These are phyloP conservation scores for Lophochroa leadbeateri DNA, from an alignment of 2,113 vertebrate species.

Conservation along the genomic window DNA sequence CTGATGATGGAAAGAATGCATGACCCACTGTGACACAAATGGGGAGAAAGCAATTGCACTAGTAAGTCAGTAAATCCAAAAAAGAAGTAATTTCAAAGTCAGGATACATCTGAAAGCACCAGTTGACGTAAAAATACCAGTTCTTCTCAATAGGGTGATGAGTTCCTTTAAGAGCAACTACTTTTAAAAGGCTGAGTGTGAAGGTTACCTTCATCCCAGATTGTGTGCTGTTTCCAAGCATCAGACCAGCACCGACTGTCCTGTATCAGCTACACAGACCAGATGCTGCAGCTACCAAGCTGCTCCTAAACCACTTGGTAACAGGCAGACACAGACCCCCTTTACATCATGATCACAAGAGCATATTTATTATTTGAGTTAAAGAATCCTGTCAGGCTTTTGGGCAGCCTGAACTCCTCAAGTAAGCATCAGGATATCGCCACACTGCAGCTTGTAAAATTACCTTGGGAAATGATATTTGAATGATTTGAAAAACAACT, in stretches of 20 bases:
- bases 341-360: neutral
- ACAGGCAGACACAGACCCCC: fast-evolving
- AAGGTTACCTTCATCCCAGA: neutral
- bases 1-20: neutral
- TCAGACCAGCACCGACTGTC: neutral
- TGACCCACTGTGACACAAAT: neutral
- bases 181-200: neutral
- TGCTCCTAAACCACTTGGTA: neutral
- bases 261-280: neutral
- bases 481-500: neutral
- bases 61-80: neutral
- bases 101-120: neutral
- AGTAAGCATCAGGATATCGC: neutral
- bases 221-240: neutral
- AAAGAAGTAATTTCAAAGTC: neutral
- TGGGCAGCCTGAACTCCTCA: neutral
- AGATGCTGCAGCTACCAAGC: neutral
- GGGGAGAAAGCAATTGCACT: neutral
- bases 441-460: neutral
- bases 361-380: neutral
- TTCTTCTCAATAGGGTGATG: neutral
- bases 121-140: neutral
- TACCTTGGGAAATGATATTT: neutral
- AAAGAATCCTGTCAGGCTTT: neutral
- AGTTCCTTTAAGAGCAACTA: neutral